phyloP scores from a whole-genome alignment of 1,140 invertebrate genomes.

The Caenorhabditis briggsae region DNA sequence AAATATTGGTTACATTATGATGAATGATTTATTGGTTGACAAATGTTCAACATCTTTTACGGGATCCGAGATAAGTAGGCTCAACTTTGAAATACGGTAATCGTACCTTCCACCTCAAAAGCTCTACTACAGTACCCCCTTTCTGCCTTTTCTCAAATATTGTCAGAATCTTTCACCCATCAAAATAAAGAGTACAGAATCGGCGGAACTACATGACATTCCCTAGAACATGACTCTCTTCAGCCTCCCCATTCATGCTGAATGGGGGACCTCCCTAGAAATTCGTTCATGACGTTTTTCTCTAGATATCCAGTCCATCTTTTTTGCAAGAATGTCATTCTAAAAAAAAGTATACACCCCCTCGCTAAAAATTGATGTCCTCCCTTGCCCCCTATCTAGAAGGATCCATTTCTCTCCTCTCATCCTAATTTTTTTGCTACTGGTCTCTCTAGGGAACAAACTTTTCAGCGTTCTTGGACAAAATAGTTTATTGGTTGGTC shows the following conservation, averaged over 20 bases:
- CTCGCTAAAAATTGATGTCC: constrained; percentile 47
- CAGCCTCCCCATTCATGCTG: constrained; percentile 29
- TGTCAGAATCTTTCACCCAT: too few species aligned
- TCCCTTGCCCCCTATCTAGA: neutral
- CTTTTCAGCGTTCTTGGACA: neutral
- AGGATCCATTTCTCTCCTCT: neutral
- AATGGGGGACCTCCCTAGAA: constrained; percentile 45
- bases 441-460: constrained; percentile 4
- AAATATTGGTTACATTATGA: too few species aligned
- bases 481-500: neutral
- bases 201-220: neutral
- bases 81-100: too few species aligned
- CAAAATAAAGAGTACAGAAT: too few species aligned
- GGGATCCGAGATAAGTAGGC: too few species aligned
- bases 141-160: neutral
- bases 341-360: constrained; percentile 41
- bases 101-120: too few species aligned
- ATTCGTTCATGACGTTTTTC: constrained; percentile 24
- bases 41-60: too few species aligned
- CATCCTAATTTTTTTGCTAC: constrained; percentile 4
- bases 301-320: constrained; percentile 36
- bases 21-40: too few species aligned
- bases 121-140: too few species aligned
- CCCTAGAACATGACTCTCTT: neutral
- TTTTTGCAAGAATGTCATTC: constrained; percentile 36